Base-by-base conservation (phyloP, 2,113 vertebrate genomes). In the Corythoichthys haematopterus region DNA sequence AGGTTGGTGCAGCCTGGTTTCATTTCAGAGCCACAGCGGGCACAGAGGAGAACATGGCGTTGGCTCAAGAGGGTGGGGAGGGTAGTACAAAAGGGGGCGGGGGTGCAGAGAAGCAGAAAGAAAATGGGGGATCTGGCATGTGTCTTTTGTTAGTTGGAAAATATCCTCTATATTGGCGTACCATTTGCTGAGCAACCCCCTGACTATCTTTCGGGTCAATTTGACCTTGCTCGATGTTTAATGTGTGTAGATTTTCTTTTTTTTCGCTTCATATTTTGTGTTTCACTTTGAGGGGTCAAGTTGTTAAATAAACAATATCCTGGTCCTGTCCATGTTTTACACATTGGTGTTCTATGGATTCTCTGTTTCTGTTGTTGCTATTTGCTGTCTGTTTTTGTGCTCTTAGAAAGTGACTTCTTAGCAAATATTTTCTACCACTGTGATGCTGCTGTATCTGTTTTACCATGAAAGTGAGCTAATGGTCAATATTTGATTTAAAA, bases 1-100 rank as follows among this genome's bases (percentile, higher is more conserved):
- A 87, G 81, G 71, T 77, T 58, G 79, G 84, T 73, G 76, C 69
- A 36, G 79, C 75, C 75, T 77, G 81, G 76, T 84, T 81, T 66
- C 59, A 69, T 75, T 83, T 82, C 80, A 70, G 38, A 70, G 0
- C 80, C 84, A 80, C 84, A 85, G 85, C 64, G 65, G 85, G 81
- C 77, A 78, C 52, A 76, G 72, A 65, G 76, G 70, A 75, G 70
- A 73, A 79, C 75, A 72, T 69, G 76, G 82, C 80, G 77, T 16
- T 65, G 72, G 72, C 82, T 72, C 1, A 61, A 70, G 73, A 78
- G 57, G 75, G 71, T 66, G 38, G 52, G 64, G 0, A 10, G 67
- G 46, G 14, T 38, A 50, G 43, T 60, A 70, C 67, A 53, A 64
- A 70, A 38, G 46, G 60, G 59, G 55, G 38, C 14, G 64, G 58